A percentile compares a stretch with the other conserved stretches of the same genome.
Evolutionary conservation across 1,140 invertebrate genomes (phyloP).

Genomic region (Tetramorium alpestre): DNA sequence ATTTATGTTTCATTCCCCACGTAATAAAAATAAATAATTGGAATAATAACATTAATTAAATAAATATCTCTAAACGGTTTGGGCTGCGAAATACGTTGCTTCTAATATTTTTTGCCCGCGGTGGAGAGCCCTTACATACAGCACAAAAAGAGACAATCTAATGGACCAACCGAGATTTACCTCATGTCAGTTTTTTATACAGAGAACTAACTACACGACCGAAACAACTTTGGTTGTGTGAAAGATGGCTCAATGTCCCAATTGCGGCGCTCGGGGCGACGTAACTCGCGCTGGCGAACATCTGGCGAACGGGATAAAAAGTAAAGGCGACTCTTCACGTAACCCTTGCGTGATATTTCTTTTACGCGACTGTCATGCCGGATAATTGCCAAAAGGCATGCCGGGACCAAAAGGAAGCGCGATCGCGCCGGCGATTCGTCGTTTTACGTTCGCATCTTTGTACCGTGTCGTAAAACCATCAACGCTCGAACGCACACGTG

Average conservation of each 20-base stretch:
- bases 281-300: constrained; percentile 25
- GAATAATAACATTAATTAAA: neutral
- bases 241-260: neutral
- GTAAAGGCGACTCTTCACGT: constrained; percentile 10
- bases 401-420: neutral
- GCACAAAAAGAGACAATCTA: constrained; percentile 36
- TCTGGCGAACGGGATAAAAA: constrained; percentile 21
- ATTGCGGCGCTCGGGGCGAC: constrained; percentile 25
- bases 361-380: constrained; percentile 23
- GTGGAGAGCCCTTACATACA: neutral
- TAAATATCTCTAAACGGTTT: neutral
- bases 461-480: constrained; percentile 46
- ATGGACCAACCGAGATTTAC: constrained; percentile 51
- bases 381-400: constrained; percentile 59
- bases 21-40: neutral
- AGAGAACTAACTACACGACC: constrained; percentile 26
- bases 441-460: constrained; percentile 7
- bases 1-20: neutral
- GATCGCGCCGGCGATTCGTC: neutral
- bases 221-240: constrained; percentile 45
- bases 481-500: constrained; percentile 34
- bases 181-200: neutral
- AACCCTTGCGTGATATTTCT: constrained; percentile 35
- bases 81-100: neutral
- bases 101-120: neutral